A percentile compares a stretch with the other conserved stretches of the same genome.
Conservation (phyloP, 2,797 vertebrate species). For the Echiichthys vipera region DNA sequence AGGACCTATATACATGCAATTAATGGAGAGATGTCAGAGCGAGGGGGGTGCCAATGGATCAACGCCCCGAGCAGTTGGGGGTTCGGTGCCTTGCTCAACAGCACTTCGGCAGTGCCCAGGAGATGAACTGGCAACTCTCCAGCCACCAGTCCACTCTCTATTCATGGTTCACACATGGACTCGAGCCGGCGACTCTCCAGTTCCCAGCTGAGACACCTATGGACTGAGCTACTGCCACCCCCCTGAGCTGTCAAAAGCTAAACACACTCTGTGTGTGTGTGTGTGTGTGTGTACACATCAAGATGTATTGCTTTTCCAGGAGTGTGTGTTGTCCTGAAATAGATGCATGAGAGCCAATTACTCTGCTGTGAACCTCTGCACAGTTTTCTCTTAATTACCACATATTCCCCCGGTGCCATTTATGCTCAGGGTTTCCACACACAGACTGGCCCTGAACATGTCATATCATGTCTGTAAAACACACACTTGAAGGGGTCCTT, state of each 20-base stretch:
- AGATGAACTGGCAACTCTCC: too few species aligned
- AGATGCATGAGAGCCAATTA: slow-evolving; percentile 67
- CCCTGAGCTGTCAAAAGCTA: slow-evolving; percentile 53
- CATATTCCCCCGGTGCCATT: slow-evolving; percentile 66
- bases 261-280: neutral
- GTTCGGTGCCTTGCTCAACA: too few species aligned
- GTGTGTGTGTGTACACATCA: slow-evolving; percentile 19
- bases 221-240: too few species aligned
- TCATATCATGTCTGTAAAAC: slow-evolving; percentile 57
- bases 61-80: too few species aligned
- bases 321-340: slow-evolving; percentile 53
- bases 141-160: too few species aligned
- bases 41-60: too few species aligned
- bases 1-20: too few species aligned
- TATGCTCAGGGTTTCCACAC: slow-evolving; percentile 43
- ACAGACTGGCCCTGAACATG: slow-evolving; percentile 56
- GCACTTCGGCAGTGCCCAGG: too few species aligned
- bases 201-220: too few species aligned
- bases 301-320: slow-evolving; percentile 20
- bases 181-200: too few species aligned
- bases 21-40: too few species aligned
- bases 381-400: slow-evolving; percentile 76
- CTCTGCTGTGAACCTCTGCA: slow-evolving; percentile 66
- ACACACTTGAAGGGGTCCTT: slow-evolving; percentile 33
- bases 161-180: too few species aligned